phyloP scores from a whole-genome alignment of 92 coral and sea anemone species.

The Epizoanthus fatuus region DNA sequence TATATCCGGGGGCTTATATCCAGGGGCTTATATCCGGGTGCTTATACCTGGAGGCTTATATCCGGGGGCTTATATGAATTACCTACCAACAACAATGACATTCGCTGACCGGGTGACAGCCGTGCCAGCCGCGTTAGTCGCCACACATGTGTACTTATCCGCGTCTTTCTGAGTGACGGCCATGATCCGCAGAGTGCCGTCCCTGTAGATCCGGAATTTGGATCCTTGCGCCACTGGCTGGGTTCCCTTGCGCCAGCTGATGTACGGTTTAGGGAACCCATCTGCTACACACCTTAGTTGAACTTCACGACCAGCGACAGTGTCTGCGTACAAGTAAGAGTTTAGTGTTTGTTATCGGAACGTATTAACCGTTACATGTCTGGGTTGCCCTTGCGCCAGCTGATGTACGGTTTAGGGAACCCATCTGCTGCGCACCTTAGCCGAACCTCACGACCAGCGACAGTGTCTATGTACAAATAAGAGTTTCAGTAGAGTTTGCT shows the following conservation, averaged over 20 bases:
- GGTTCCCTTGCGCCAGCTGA: conserved; percentile 89
- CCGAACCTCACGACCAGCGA: conserved; percentile 69
- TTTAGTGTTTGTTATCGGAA: neutral
- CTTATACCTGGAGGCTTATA: neutral
- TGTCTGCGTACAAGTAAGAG: conserved; percentile 59
- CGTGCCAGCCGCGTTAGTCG: conserved; percentile 81
- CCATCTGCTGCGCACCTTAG: conserved; percentile 90
- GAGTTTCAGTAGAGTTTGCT: neutral
- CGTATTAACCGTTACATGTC: neutral
- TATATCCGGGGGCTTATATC: too few species aligned
- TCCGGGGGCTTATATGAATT: too few species aligned
- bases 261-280: conserved; percentile 81
- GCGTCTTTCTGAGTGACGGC: conserved; percentile 75
- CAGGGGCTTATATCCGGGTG: too few species aligned
- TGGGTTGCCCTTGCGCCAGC: conserved; percentile 76
- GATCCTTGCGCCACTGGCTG: conserved; percentile 75
- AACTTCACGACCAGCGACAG: conserved; percentile 74
- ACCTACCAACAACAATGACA: conserved; percentile 76
- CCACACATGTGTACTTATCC: conserved; percentile 85
- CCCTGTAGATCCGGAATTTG: conserved; percentile 67
- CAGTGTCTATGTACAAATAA: conserved; percentile 67
- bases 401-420: conserved; percentile 75
- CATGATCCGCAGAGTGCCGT: conserved; percentile 78
- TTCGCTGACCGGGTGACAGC: conserved; percentile 61
- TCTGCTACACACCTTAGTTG: conserved; percentile 82